These are phyloP conservation scores for Copsychus sechellarum DNA, from an alignment of 2,113 vertebrate genomes.

Conservation along the genomic window DNA sequence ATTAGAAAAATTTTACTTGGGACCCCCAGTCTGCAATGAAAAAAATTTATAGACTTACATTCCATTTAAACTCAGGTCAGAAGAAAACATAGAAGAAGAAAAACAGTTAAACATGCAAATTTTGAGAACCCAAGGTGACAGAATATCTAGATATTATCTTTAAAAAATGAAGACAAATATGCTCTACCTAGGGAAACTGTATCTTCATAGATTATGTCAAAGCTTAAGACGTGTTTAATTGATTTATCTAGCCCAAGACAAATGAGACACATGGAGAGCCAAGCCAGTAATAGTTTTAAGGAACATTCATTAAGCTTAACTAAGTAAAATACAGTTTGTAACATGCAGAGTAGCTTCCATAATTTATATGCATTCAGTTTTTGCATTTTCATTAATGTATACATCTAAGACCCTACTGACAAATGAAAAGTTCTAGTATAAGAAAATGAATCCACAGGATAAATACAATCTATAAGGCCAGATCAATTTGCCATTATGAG, in stretches of 20 bases:
- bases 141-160: background rate
- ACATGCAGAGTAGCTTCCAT: background rate
- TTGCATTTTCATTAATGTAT: background rate
- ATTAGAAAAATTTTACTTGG: background rate
- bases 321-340: slow-evolving; percentile 25
- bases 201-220: slow-evolving; percentile 59
- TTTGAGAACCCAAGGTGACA: background rate
- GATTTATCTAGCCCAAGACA: slow-evolving; percentile 59
- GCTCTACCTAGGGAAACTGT: background rate
- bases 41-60: background rate
- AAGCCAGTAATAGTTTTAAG: slow-evolving; percentile 51
- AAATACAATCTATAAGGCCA: background rate
- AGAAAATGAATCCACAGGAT: background rate
- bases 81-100: background rate
- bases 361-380: background rate
- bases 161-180: slow-evolving; percentile 56
- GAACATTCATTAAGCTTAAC: slow-evolving; percentile 19
- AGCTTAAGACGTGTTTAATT: slow-evolving; percentile 46
- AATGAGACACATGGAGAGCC: slow-evolving; percentile 25
- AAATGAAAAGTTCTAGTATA: background rate
- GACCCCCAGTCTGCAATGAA: background rate
- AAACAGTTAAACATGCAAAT: background rate
- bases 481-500: background rate
- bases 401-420: background rate
- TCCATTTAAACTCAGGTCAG: background rate